Evolutionary conservation across 2,888 invertebrate species (phyloP).

Genomic region (Andrena chrysosceles): DNA sequence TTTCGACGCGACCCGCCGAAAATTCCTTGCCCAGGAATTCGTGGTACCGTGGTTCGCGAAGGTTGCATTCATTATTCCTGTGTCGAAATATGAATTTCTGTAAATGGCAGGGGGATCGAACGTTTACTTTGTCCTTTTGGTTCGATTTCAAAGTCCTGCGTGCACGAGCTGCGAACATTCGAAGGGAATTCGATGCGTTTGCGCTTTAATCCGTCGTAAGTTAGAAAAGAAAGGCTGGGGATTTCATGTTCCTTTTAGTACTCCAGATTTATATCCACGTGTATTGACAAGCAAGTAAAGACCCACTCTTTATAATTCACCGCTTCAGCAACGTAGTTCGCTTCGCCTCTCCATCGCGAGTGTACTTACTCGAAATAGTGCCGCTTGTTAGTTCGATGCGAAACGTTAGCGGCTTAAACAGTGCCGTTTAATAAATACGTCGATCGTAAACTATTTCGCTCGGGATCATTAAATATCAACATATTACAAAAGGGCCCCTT

Average conservation of each 20-base stretch:
- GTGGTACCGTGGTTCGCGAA: slow-evolving; percentile 27
- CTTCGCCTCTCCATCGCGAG: slow-evolving; percentile 53
- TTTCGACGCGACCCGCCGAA: slow-evolving; percentile 41
- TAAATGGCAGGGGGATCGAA: background rate
- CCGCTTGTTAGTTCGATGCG: slow-evolving; percentile 75
- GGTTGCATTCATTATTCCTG: slow-evolving; percentile 28
- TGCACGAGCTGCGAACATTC: too few relatives aligned
- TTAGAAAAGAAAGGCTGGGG: background rate
- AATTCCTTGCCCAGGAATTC: slow-evolving; percentile 55
- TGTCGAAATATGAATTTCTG: slow-evolving; percentile 46
- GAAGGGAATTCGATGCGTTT: background rate
- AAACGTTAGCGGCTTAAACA: slow-evolving; percentile 75
- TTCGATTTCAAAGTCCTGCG: background rate
- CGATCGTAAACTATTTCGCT: slow-evolving; percentile 82
- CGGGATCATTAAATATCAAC: slow-evolving; percentile 81
- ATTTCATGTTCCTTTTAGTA: background rate
- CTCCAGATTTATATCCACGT: background rate
- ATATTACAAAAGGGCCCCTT: slow-evolving; percentile 74
- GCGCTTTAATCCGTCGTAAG: background rate
- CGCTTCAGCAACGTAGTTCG: slow-evolving; percentile 33
- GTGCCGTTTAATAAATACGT: slow-evolving; percentile 81
- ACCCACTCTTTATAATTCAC: slow-evolving; percentile 25
- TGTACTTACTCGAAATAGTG: slow-evolving; percentile 59
- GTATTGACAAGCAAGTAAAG: slow-evolving; percentile 32
- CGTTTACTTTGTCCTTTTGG: background rate